phyloP scores from a whole-genome alignment of 92 coral and sea anemone genomes.

The Blastomussa wellsi region DNA sequence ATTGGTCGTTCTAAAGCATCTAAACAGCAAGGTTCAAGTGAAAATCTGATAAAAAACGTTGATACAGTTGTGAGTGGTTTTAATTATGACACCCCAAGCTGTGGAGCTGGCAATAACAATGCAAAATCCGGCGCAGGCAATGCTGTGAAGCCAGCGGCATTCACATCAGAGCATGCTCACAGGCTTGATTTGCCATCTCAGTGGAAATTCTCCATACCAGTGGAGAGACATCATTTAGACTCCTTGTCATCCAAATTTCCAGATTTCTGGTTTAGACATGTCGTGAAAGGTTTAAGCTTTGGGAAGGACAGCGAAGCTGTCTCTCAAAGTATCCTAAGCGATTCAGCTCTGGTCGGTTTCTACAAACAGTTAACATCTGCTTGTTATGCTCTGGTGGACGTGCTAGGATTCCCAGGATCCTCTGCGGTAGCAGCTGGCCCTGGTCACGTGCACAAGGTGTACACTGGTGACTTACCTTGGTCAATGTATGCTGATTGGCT shows the following conservation, averaged over 20 bases:
- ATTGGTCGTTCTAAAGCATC: conserved; percentile 46
- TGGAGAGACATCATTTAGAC: conserved; percentile 48
- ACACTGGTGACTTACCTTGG: conserved; percentile 87
- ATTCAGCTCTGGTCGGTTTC: conserved; percentile 44
- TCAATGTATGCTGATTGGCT: conserved; percentile 88
- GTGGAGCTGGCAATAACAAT: conserved; percentile 7
- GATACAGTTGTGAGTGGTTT: conserved; percentile 24
- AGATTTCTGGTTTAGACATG: conserved; percentile 71
- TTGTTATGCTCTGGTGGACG: conserved; percentile 85
- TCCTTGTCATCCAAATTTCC: conserved; percentile 69
- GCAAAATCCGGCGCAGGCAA: conserved; percentile 1
- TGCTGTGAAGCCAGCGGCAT: conserved; percentile 22
- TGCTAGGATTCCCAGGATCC: conserved; percentile 90
- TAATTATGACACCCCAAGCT: not conserved
- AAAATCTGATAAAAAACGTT: not conserved
- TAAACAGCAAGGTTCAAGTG: not conserved
- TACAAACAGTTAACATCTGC: conserved; percentile 68
- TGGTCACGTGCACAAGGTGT: conserved; percentile 73
- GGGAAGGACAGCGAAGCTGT: conserved; percentile 39
- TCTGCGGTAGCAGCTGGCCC: conserved; percentile 83
- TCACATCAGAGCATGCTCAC: conserved; percentile 56
- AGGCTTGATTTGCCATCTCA: conserved; percentile 66
- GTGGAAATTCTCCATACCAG: conserved; percentile 69
- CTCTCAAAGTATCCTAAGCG: conserved; percentile 50
- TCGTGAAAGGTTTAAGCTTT: conserved; percentile 45